phyloP scores from a whole-genome alignment of 2,888 invertebrate genomes.

The Drosophila rellima region DNA sequence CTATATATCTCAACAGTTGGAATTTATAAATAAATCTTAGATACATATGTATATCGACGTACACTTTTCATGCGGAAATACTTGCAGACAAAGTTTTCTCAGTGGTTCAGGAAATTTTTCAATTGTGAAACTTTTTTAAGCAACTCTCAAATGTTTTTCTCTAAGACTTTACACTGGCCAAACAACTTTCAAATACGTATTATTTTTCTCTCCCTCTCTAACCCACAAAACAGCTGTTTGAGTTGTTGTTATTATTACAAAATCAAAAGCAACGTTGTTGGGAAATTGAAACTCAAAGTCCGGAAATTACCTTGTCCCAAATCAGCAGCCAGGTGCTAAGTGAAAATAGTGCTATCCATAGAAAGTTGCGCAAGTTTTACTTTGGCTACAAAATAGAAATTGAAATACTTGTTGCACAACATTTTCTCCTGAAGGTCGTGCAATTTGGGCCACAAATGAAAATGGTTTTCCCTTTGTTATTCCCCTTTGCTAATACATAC shows the following conservation, averaged over 20 bases:
- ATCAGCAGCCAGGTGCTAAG: conserved; percentile 38
- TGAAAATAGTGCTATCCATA: conserved; percentile 37
- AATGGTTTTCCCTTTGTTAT: conserved; percentile 25
- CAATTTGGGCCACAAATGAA: conserved; percentile 32
- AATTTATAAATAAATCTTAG: conserved; percentile 17
- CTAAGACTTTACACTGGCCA: conserved; percentile 11
- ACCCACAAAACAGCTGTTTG: conserved; percentile 44
- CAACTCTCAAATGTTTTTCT: conserved; percentile 22
- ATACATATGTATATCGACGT: neutral
- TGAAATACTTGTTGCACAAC: conserved; percentile 77
- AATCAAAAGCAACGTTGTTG: conserved; percentile 32
- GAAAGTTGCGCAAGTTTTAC: conserved; percentile 62
- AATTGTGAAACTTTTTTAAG: conserved; percentile 10
- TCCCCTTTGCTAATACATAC: neutral
- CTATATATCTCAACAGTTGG: neutral
- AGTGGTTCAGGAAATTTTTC: neutral
- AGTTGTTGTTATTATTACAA: conserved; percentile 42
- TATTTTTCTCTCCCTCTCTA: conserved; percentile 7
- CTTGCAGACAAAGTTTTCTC: neutral
- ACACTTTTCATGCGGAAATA: conserved; percentile 10
- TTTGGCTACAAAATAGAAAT: conserved; percentile 23
- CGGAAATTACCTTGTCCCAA: conserved; percentile 82
- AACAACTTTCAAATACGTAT: conserved; percentile 58
- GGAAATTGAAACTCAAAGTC: conserved; percentile 50
- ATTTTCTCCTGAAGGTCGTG: conserved; percentile 68